Conservation (phyloP, 2,797 vertebrate species). For the Liasis olivaceus region DNA sequence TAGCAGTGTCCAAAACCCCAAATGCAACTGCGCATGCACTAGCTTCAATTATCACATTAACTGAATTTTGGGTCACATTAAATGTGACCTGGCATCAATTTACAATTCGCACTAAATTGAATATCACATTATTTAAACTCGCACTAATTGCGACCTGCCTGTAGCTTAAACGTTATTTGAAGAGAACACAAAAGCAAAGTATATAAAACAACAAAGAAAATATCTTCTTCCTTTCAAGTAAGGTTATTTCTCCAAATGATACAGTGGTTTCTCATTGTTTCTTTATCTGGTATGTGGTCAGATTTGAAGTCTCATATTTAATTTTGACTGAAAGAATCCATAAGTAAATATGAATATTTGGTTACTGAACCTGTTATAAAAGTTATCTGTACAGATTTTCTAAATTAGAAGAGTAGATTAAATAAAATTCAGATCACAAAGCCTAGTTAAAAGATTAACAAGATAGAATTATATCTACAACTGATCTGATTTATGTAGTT, state of each 20-base stretch:
- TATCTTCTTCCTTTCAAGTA: not conserved
- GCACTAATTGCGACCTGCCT: not conserved
- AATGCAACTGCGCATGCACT: not conserved
- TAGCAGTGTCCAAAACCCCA: not conserved
- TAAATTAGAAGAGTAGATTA: not conserved
- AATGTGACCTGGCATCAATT: not conserved
- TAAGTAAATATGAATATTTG: not conserved
- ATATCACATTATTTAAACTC: not conserved
- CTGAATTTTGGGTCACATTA: not conserved
- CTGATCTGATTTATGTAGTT: not conserved
- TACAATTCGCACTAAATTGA: not conserved
- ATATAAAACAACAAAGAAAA: not conserved
- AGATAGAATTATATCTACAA: not conserved
- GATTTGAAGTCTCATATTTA: not conserved
- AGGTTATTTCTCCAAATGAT: not conserved
- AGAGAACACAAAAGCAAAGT: not conserved
- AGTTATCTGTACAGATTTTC: not conserved
- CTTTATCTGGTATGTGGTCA: not conserved
- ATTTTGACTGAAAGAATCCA: not conserved
- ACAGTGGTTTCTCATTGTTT: not conserved
- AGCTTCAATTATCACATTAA: not conserved
- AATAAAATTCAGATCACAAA: not conserved
- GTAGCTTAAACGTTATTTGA: not conserved
- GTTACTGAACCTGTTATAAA: not conserved
- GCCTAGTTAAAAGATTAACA: not conserved